phyloP scores from a whole-genome alignment of 2,888 invertebrate species.

The Malacosoma neustria region DNA sequence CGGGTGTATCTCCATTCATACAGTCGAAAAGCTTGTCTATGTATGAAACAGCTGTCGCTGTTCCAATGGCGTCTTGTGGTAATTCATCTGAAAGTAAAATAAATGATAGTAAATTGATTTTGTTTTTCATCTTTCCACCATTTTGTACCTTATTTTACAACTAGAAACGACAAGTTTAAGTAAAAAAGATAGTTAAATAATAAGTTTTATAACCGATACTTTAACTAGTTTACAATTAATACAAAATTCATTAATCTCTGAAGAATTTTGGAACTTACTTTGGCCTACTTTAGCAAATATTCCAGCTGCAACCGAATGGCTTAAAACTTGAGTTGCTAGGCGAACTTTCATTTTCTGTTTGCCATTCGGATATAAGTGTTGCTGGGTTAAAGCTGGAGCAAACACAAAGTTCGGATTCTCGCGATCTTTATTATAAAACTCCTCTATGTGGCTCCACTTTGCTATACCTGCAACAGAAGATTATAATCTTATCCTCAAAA shows the following conservation, averaged over 20 bases:
- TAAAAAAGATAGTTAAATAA: no score
- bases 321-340: conserved; percentile 6
- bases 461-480: conserved; percentile 5
- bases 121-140: no score
- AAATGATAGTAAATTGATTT: no score
- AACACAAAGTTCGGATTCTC: conserved; percentile 18
- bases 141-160: no score
- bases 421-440: no score
- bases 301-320: conserved; percentile 5
- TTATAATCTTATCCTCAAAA: not conserved
- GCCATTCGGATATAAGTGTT: conserved; percentile 13
- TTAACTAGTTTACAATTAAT: no score
- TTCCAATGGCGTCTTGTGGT: conserved; percentile 1
- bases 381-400: conserved; percentile 15
- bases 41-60: conserved; percentile 1
- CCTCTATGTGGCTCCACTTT: conserved; percentile 7
- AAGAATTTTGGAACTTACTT: no score
- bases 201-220: no score
- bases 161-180: no score
- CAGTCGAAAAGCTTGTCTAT: conserved; percentile 5
- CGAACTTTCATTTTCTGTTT: conserved; percentile 9
- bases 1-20: conserved; percentile 5
- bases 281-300: conserved; percentile 2
- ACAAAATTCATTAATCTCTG: no score
- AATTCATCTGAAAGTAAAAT: no score